Conservation (phyloP, 2,113 vertebrate species). For the Indicator indicator region DNA sequence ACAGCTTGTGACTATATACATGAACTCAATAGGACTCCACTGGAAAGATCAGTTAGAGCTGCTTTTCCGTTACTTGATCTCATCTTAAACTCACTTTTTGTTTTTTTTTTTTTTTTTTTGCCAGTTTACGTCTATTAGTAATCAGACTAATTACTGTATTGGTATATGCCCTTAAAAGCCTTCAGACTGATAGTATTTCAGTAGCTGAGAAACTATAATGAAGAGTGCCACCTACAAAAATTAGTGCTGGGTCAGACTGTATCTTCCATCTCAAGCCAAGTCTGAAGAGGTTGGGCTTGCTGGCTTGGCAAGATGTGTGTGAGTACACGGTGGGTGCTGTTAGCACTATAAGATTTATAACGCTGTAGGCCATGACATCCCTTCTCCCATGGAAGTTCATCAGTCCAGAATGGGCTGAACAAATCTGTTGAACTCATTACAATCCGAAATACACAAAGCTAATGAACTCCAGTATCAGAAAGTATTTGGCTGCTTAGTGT, state of each 20-base stretch:
- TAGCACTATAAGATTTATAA: background rate
- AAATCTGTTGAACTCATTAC: background rate
- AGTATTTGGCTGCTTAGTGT: background rate
- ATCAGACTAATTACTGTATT: background rate
- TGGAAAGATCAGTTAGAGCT: background rate
- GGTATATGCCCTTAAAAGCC: background rate
- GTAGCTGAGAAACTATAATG: background rate
- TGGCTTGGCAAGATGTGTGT: background rate
- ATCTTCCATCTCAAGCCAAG: background rate
- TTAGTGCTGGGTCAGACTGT: background rate
- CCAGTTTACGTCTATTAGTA: background rate
- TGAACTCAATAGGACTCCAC: background rate
- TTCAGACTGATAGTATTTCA: background rate
- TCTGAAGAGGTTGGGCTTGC: background rate
- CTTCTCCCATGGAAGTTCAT: background rate
- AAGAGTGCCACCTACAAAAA: background rate
- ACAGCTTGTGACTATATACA: fast-evolving
- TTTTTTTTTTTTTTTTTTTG: too few species aligned
- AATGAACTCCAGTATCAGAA: background rate
- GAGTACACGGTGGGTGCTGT: fast-evolving
- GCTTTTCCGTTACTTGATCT: background rate
- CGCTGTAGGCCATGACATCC: background rate
- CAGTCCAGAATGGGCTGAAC: background rate
- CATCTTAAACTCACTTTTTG: background rate
- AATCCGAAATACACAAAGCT: background rate